phyloP scores from a whole-genome alignment of 2,888 invertebrate genomes.

The Ferrisia virgata region DNA sequence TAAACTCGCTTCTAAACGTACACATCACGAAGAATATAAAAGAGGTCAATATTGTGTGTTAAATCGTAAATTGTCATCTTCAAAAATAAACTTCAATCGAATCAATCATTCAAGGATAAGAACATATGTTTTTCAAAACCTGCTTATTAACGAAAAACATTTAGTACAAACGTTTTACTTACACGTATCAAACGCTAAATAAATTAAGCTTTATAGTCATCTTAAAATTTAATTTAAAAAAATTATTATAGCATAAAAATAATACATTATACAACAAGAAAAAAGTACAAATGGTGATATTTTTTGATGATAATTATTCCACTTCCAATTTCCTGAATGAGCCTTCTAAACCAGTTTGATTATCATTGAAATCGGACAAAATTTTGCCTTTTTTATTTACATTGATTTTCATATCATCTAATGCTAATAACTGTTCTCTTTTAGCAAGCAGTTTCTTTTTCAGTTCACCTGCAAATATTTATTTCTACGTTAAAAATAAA shows the following conservation, averaged over 20 bases:
- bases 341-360: constrained; percentile 69
- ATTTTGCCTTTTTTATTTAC: constrained; percentile 70
- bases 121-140: background rate
- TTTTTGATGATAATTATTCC: constrained; percentile 57
- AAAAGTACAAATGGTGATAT: background rate
- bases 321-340: constrained; percentile 77
- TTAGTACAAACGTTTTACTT: background rate
- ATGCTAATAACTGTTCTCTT: constrained; percentile 51
- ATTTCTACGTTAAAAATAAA: background rate
- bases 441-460: constrained; percentile 52
- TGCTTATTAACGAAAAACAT: background rate
- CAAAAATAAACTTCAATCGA: background rate
- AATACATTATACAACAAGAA: background rate
- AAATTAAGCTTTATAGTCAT: background rate
- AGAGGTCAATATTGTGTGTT: background rate
- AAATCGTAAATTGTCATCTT: background rate
- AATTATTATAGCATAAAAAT: background rate
- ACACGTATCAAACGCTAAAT: background rate
- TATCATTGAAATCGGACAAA: constrained; percentile 67
- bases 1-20: background rate
- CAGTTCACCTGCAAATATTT: constrained; percentile 51
- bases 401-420: constrained; percentile 54
- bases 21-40: background rate
- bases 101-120: background rate
- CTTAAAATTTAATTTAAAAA: background rate